Base-by-base conservation (phyloP, 1,140 invertebrate species). In the Ips nitidus region DNA sequence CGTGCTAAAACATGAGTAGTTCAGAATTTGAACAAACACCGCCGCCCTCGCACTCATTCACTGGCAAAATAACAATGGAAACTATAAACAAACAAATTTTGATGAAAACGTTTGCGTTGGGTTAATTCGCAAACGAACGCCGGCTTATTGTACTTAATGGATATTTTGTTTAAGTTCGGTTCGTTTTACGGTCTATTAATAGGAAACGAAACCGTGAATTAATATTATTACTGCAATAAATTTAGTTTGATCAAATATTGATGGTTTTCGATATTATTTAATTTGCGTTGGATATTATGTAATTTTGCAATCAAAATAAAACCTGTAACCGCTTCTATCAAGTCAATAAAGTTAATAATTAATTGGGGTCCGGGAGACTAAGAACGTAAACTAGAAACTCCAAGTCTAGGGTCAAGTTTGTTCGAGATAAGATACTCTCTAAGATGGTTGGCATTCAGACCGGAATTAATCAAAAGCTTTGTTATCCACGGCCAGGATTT, bases 381-480 rank as follows among this genome's bases (percentile, higher is more conserved):
- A 22, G 22, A 22, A 22, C 45, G 8, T 55, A 56, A 65, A 65
- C 52, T 68, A 45, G 43, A 58, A 40, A 22, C 50, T 40, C 58
- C 8, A 61, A 43, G 53, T 43, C 41, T 42, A 36, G 57, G 66
- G 66, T 68, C 66, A 68, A 68, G 57, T 68, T 68, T 68, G 50
- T n/a, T 4, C 39, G 37, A 61, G 66, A 68, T 68, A 68, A 68
- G 66, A 68, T 68, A 43, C 41, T 55, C 65, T 56, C 40, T 57
- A 68, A 68, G 66, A 68, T 68, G 60, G 66, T 68, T 68, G 66
- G 66, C 57, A 68, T 68, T 68, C 66, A 50, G 47, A 41, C 59
- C 50, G 57, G 58, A 68, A 68, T 68, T 68, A 68, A 68, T 68
- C 66, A 68, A 62, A 68, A 40, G 45, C 66, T 61, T 68, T 68